These are phyloP conservation scores for Alloscopus bannaensis DNA, from an alignment of 2,888 invertebrate genomes.

Conservation along the genomic window DNA sequence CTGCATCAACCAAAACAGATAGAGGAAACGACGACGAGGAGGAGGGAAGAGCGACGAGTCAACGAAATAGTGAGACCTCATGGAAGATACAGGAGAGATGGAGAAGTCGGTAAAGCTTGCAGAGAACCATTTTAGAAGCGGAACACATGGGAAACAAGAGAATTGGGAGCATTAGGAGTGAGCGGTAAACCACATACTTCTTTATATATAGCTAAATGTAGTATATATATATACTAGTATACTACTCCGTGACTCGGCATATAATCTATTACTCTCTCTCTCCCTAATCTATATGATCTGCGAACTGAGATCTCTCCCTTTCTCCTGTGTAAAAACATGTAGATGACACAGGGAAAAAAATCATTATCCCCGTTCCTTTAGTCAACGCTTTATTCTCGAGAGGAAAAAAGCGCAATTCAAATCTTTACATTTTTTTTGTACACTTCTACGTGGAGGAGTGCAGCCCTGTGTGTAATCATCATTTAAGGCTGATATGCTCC, in stretches of 20 bases:
- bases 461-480: conserved; percentile 19
- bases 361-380: not conserved
- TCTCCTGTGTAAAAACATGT: conserved; percentile 35
- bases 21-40: conserved; percentile 27
- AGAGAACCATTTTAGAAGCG: not conserved
- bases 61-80: not conserved
- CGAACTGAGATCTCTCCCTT: conserved; percentile 39
- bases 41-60: conserved; percentile 26
- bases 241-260: conserved; percentile 51
- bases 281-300: conserved; percentile 52
- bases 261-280: conserved; percentile 38
- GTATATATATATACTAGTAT: too few species aligned
- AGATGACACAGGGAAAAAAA: too few species aligned
- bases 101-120: conserved; percentile 3
- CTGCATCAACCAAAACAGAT: conserved; percentile 27
- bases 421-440: not conserved
- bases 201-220: too few species aligned
- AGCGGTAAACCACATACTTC: conserved; percentile 59
- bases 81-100: not conserved
- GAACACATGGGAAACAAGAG: conserved; percentile 36
- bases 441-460: not conserved
- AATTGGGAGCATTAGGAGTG: conserved; percentile 54
- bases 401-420: not conserved
- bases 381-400: not conserved
- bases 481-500: conserved; percentile 7